A percentile compares a stretch with the other conserved stretches of the same genome.
Evolutionary conservation across 2,113 vertebrate species (phyloP).

Genomic region (Thymallus thymallus): DNA sequence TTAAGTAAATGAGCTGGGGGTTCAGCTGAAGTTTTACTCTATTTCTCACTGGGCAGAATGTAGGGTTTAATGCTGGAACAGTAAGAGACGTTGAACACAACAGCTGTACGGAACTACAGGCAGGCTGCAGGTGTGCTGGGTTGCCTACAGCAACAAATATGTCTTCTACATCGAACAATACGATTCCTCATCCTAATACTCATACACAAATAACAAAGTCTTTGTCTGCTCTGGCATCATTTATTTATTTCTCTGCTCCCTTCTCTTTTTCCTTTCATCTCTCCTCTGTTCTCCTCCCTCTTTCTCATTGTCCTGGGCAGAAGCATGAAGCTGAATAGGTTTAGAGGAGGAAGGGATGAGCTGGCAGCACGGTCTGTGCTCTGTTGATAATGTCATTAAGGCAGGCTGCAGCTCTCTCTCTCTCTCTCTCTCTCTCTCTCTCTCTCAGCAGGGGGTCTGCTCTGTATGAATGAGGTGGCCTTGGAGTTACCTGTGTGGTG

Average conservation of each 20-base stretch:
- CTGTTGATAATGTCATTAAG: slow-evolving; percentile 62
- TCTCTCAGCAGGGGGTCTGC: too few species aligned
- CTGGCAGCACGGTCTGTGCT: slow-evolving; percentile 46
- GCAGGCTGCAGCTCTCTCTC: slow-evolving; percentile 22
- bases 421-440: too few species aligned
- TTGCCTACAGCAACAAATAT: slow-evolving; percentile 20
- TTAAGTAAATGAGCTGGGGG: slow-evolving; percentile 49
- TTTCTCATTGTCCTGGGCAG: slow-evolving; percentile 27
- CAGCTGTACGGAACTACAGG: slow-evolving; percentile 15
- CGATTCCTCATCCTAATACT: slow-evolving; percentile 19
- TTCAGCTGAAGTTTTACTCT: slow-evolving; percentile 39
- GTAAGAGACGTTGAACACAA: slow-evolving; percentile 27
- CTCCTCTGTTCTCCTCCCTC: slow-evolving; percentile 19
- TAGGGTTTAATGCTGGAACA: slow-evolving; percentile 32
- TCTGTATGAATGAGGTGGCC: too few species aligned
- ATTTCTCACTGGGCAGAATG: slow-evolving; percentile 45
- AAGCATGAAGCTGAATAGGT: slow-evolving; percentile 46
- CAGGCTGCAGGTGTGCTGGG: slow-evolving; percentile 26
- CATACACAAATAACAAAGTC: slow-evolving; percentile 34
- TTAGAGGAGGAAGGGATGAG: slow-evolving; percentile 51
- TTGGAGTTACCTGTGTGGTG: not conserved
- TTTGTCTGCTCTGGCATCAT: slow-evolving; percentile 5
- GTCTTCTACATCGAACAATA: slow-evolving; percentile 40
- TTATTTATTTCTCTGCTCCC: not conserved
- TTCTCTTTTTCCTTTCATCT: slow-evolving; percentile 25